These are phyloP conservation scores for Phoebastria nigripes DNA, from an alignment of 2,797 vertebrate species.

Conservation along the genomic window DNA sequence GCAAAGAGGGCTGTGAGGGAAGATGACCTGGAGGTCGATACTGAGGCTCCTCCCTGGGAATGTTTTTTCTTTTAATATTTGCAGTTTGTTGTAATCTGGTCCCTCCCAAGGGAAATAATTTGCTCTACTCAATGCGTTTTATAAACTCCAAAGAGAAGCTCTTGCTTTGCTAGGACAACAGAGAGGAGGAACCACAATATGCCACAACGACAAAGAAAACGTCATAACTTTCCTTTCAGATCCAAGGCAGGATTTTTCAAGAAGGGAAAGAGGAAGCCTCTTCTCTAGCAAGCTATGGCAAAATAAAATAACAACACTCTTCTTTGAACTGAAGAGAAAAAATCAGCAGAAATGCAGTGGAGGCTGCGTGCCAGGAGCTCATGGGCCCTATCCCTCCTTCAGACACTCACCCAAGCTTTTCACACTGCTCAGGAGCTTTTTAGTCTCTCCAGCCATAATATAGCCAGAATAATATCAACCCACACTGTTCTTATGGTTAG, in stretches of 20 bases:
- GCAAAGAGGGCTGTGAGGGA: slow-evolving; percentile 10
- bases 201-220: background rate
- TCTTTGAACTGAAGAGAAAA: background rate
- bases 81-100: slow-evolving; percentile 13
- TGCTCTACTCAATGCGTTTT: background rate
- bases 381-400: background rate
- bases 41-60: background rate
- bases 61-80: slow-evolving; percentile 14
- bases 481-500: background rate
- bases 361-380: background rate
- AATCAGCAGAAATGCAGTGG: background rate
- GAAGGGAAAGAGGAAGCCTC: background rate
- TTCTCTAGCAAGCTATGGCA: background rate
- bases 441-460: background rate
- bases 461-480: background rate
- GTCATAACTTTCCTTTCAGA: background rate
- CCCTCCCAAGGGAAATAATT: slow-evolving; percentile 22
- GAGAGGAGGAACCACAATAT: background rate
- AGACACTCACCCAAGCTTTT: background rate
- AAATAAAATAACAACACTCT: background rate
- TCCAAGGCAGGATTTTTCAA: background rate
- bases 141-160: background rate
- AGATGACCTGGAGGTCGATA: background rate
- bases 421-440: background rate
- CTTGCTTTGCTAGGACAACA: background rate